These are phyloP conservation scores for Drosophila nigrodunni DNA, from an alignment of 1,140 invertebrate genomes.

Conservation along the genomic window DNA sequence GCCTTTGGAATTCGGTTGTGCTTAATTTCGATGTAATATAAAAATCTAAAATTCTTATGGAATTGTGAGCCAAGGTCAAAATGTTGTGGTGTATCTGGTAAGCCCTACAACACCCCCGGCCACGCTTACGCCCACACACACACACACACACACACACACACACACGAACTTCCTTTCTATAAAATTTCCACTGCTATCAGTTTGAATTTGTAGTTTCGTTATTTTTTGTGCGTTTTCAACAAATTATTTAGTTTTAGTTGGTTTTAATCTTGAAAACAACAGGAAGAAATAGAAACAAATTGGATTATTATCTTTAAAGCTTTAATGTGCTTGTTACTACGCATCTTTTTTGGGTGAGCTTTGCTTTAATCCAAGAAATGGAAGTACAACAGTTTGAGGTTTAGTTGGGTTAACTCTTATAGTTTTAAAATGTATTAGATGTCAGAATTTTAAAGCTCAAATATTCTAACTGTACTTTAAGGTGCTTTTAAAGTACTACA, in stretches of 20 bases:
- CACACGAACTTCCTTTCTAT: slow-evolving; percentile 2
- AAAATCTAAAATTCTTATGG: not conserved
- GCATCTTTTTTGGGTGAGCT: not conserved
- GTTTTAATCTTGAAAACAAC: slow-evolving; percentile 16
- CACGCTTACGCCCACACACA: too few relatives aligned
- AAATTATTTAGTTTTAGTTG: slow-evolving; percentile 8
- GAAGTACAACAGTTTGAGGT: too few relatives aligned
- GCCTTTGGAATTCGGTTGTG: slow-evolving; percentile 17
- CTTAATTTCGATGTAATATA: slow-evolving; percentile 8
- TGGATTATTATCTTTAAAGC: not conserved
- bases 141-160: not conserved
- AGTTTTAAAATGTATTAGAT: too few relatives aligned
- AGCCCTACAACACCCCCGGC: not conserved
- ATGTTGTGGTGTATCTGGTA: slow-evolving; percentile 2
- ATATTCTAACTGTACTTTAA: too few relatives aligned
- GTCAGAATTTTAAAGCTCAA: too few relatives aligned
- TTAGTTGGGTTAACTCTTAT: too few relatives aligned
- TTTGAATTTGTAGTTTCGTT: slow-evolving; percentile 1
- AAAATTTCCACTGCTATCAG: slow-evolving; percentile 19
- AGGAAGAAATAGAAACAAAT: slow-evolving; percentile 7
- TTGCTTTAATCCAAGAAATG: not conserved
- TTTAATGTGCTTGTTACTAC: not conserved
- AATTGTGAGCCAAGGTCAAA: slow-evolving; percentile 34
- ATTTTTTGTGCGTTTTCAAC: slow-evolving; percentile 12
- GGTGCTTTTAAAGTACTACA: too few relatives aligned